These are phyloP conservation scores for Ecliptopera silaceata DNA, from an alignment of 2,888 invertebrate species.

Conservation along the genomic window DNA sequence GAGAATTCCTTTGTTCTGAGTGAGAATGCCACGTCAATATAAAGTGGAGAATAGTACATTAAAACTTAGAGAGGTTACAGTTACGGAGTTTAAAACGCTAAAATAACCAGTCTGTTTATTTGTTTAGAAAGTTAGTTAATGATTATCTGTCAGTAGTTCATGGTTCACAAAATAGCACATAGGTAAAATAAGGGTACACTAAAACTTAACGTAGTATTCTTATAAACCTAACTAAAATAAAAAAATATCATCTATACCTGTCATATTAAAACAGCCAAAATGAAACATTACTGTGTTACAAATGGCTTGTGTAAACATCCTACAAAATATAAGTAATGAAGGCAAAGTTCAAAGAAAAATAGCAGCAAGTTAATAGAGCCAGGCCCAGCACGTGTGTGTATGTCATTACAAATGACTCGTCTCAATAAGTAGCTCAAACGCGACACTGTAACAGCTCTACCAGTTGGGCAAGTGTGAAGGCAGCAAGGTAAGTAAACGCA, in stretches of 20 bases:
- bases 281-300: slow-evolving; percentile 7
- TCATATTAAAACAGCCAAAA: not conserved
- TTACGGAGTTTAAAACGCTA: not conserved
- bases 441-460: not conserved
- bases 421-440: slow-evolving; percentile 11
- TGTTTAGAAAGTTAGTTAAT: no score
- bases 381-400: slow-evolving; percentile 41
- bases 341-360: slow-evolving; percentile 58
- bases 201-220: no score
- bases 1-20: slow-evolving; percentile 13
- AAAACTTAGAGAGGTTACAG: not conserved
- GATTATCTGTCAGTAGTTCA: no score
- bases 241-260: no score
- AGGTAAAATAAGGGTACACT: no score
- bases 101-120: no score
- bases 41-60: not conserved
- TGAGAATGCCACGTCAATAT: slow-evolving; percentile 6
- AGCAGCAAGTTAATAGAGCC: slow-evolving; percentile 50
- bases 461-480: not conserved
- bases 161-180: no score
- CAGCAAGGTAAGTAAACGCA: no score
- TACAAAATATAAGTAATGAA: slow-evolving; percentile 57
- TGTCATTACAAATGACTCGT: slow-evolving; percentile 51
- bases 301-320: slow-evolving; percentile 34
- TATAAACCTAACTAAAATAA: no score